Conservation (phyloP, 2,113 vertebrate genomes). For the Amazona guildingii region DNA sequence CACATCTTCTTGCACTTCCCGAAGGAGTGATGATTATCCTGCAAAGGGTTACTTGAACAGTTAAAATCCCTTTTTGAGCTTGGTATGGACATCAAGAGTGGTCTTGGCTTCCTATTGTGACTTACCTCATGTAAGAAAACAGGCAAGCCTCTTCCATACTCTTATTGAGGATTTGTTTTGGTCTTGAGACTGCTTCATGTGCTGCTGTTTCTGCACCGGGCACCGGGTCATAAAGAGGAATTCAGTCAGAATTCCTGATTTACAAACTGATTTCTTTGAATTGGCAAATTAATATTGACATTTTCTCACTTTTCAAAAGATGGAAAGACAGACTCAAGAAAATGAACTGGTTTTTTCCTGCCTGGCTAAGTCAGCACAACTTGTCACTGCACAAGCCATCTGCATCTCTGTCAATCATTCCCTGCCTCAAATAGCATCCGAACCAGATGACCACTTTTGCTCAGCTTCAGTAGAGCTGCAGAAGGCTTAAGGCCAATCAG, state of each 20-base stretch:
- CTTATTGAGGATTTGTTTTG: background rate
- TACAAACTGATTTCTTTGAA: background rate
- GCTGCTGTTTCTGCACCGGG: background rate
- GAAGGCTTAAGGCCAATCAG: background rate
- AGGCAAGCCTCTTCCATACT: background rate
- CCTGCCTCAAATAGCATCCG: background rate
- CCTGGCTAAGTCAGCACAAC: background rate
- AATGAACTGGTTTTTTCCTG: background rate
- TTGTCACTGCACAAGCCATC: background rate
- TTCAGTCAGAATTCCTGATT: background rate
- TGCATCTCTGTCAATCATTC: background rate
- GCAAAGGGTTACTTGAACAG: background rate
- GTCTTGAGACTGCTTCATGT: background rate
- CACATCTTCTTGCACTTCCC: too few relatives aligned
- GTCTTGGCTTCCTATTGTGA: background rate
- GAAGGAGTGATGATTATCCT: background rate
- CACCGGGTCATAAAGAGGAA: background rate
- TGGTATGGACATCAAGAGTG: background rate
- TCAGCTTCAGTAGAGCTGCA: background rate
- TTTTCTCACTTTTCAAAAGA: background rate
- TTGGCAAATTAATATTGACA: background rate
- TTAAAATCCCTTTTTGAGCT: background rate
- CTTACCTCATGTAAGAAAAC: background rate
- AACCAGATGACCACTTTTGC: background rate
- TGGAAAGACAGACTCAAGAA: background rate